A percentile compares a stretch with the other conserved stretches of the same genome.
phyloP scores from a whole-genome alignment of 2,888 invertebrate genomes.

The Eristalinus aeneus region DNA sequence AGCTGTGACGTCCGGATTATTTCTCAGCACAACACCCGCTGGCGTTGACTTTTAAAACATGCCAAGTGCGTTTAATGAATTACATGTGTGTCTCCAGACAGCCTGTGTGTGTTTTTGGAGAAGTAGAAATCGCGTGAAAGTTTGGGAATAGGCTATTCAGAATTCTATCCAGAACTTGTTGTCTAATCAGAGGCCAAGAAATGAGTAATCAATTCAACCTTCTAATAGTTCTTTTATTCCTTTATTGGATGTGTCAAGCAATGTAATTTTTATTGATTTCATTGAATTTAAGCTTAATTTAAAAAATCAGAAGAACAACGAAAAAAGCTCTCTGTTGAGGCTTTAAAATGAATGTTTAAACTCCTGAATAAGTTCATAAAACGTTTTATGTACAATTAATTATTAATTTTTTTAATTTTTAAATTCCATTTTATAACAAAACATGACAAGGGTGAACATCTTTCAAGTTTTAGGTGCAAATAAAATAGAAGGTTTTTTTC shows the following conservation, averaged over 20 bases:
- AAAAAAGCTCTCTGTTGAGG: no score
- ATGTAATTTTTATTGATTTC: not conserved
- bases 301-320: no score
- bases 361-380: no score
- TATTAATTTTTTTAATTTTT: no score
- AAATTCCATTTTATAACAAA: no score
- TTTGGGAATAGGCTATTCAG: not conserved
- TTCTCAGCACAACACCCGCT: not conserved
- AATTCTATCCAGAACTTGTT: not conserved
- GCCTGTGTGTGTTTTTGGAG: not conserved
- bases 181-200: not conserved
- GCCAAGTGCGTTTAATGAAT: not conserved
- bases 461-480: no score
- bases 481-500: no score
- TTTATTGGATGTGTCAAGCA: not conserved
- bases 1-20: no score
- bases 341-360: no score
- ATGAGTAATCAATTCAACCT: not conserved
- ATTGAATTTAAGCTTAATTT: not conserved
- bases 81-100: not conserved
- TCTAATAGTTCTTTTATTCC: not conserved
- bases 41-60: not conserved
- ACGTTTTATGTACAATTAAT: no score
- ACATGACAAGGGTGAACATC: no score
- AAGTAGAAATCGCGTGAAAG: not conserved